phyloP scores from a whole-genome alignment of 1,140 invertebrate species.

The Pogonus chalceus region DNA sequence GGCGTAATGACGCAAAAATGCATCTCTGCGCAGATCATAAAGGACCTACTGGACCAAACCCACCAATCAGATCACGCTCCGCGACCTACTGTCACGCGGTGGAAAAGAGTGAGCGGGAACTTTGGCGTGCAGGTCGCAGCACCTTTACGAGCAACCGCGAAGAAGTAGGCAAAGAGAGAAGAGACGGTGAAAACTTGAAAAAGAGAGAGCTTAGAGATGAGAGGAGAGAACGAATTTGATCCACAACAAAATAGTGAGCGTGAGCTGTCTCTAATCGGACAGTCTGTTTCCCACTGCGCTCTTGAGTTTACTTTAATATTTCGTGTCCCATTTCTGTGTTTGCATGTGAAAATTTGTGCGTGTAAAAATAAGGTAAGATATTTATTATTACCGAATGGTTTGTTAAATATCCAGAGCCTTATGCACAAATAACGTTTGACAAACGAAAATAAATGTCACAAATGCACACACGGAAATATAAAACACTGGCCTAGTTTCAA shows the following conservation, averaged over 20 bases:
- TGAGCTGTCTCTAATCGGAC: slow-evolving; percentile 31
- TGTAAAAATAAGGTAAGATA: slow-evolving; percentile 2
- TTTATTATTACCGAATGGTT: background rate
- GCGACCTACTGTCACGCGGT: slow-evolving; percentile 18
- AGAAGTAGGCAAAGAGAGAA: slow-evolving; percentile 33
- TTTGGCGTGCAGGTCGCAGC: slow-evolving; percentile 23
- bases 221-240: slow-evolving; percentile 36
- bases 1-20: slow-evolving; percentile 13
- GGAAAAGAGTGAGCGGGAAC: slow-evolving; percentile 18
- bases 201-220: slow-evolving; percentile 35
- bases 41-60: background rate
- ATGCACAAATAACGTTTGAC: background rate
- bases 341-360: slow-evolving; percentile 1
- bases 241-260: slow-evolving; percentile 37
- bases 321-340: slow-evolving; percentile 11
- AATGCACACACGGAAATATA: slow-evolving; percentile 6
- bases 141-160: slow-evolving; percentile 19
- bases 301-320: slow-evolving; percentile 18
- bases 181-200: slow-evolving; percentile 35
- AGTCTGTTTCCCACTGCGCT: slow-evolving; percentile 33
- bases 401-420: background rate
- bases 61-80: slow-evolving; percentile 26
- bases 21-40: slow-evolving; percentile 10
- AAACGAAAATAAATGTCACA: background rate
- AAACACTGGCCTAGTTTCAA: background rate